Percentiles rank a stretch among this genome's conserved stretches.
These are phyloP conservation scores for Bombus confusus DNA, from an alignment of 1,140 invertebrate genomes.

Conservation along the genomic window DNA sequence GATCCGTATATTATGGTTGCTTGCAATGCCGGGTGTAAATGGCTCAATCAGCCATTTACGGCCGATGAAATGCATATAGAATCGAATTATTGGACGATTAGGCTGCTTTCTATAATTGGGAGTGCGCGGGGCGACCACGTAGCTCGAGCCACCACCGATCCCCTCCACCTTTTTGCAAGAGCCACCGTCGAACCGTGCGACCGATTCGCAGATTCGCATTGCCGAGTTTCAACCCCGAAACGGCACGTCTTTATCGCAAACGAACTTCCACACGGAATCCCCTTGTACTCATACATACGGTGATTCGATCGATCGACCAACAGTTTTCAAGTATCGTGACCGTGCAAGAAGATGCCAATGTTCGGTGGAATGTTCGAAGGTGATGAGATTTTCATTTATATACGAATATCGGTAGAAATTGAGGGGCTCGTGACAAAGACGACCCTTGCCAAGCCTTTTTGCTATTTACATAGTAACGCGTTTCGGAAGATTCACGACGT, in stretches of 20 bases:
- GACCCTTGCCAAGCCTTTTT: too few relatives aligned
- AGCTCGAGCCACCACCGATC: conserved; percentile 59
- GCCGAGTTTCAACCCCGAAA: conserved; percentile 67
- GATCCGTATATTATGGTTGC: not conserved
- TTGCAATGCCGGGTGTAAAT: not conserved
- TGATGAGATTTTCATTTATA: conserved; percentile 12
- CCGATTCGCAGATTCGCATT: conserved; percentile 68
- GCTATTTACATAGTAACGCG: too few relatives aligned
- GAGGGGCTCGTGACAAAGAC: too few relatives aligned
- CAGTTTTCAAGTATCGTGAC: conserved; percentile 5
- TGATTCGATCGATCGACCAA: conserved; percentile 1
- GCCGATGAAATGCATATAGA: conserved; percentile 23
- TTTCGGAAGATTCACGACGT: too few relatives aligned
- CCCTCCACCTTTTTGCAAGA: conserved; percentile 54
- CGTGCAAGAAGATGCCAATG: not conserved
- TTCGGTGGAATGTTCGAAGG: not conserved
- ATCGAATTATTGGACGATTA: conserved; percentile 34
- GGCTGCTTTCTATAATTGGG: conserved; percentile 59
- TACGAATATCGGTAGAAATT: not conserved
- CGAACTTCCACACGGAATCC: conserved; percentile 4
- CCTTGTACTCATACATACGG: not conserved
- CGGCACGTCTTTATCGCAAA: conserved; percentile 53
- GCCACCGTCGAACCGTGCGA: conserved; percentile 14
- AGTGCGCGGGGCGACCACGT: conserved; percentile 58
- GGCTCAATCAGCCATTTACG: not conserved